Base-by-base conservation (phyloP, 2,797 vertebrate genomes). In the Falco novaeseelandiae region DNA sequence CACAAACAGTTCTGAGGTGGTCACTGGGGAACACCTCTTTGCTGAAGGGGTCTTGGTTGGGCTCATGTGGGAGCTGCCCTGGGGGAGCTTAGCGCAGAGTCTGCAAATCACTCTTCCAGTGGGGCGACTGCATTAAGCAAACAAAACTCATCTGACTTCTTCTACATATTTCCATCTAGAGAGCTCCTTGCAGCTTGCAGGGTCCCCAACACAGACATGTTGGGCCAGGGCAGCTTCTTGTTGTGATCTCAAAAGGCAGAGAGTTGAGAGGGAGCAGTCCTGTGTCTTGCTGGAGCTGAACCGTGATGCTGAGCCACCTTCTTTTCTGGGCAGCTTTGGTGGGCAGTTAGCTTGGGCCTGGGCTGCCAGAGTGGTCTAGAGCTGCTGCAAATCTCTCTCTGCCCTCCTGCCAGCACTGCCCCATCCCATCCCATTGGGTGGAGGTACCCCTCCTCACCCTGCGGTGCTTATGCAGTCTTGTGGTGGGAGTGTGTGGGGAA, bases 121-220 rank as follows among this genome's bases (percentile, higher is more conserved):
- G 93, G 77, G 72, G 78, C 83, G 69, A 76, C 86, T 93, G 78
- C 90, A 83, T 93, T 83, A 93, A 63, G 89, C 89, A 94, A 92
- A 63, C 74, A n/a, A 51, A 82, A 63, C 62, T 89, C 73, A 76
- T 79, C 73, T 58, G 74, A 52, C 71, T 90, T 6, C 82, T 90
- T 76, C 2, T 27, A 36, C 34, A 0, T 63, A 90, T 77, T 93
- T 76, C 51, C 55, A 66, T 90, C 81, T 70, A 25, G 63, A 79
- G 58, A 90, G 73, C 51, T 79, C 70, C 65, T 74, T 55, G 85
- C 63, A n/a, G 55, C 55, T 88, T 51, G 42, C 34, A 30, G 77
- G 58, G 71, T 90, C 52, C 48, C 49, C 44, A 32, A 3, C 26
- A 15, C 25, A 58, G 49, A 29, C 32, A 0, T 4, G 15, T 5